Percentiles rank a stretch among this genome's conserved stretches.
Evolutionary conservation across 2,888 invertebrate genomes (phyloP).

Genomic region (Acleris emargana): DNA sequence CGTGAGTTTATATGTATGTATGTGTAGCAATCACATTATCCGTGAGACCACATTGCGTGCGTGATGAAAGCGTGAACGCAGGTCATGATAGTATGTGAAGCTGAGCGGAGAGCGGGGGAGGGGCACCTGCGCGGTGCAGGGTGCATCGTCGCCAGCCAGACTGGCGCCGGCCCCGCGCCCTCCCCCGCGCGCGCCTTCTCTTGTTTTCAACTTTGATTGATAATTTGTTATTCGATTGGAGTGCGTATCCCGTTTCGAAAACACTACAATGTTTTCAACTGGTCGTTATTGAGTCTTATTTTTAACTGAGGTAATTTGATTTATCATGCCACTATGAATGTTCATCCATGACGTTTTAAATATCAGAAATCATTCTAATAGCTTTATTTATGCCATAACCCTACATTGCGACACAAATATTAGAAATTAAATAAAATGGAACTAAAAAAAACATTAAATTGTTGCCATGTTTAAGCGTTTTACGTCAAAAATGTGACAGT

Average conservation of each 20-base stretch:
- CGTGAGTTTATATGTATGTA: too few relatives aligned
- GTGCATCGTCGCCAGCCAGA: slow-evolving; percentile 74
- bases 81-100: slow-evolving; percentile 47
- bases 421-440: too few relatives aligned
- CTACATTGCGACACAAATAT: too few relatives aligned
- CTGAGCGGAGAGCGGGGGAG: slow-evolving; percentile 37
- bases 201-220: slow-evolving; percentile 83
- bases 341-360: too few relatives aligned
- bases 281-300: background rate
- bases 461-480: too few relatives aligned
- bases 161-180: slow-evolving; percentile 65
- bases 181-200: slow-evolving; percentile 61
- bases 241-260: slow-evolving; percentile 69
- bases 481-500: too few relatives aligned
- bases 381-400: too few relatives aligned
- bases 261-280: slow-evolving; percentile 47
- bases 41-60: background rate
- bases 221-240: slow-evolving; percentile 81
- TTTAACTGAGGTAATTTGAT: background rate
- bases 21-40: too few relatives aligned
- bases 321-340: background rate
- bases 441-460: too few relatives aligned
- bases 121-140: slow-evolving; percentile 76
- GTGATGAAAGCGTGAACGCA: slow-evolving; percentile 20
- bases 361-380: too few relatives aligned